These are phyloP conservation scores for Phaonia tiefii DNA, from an alignment of 2,888 invertebrate species.

Conservation along the genomic window DNA sequence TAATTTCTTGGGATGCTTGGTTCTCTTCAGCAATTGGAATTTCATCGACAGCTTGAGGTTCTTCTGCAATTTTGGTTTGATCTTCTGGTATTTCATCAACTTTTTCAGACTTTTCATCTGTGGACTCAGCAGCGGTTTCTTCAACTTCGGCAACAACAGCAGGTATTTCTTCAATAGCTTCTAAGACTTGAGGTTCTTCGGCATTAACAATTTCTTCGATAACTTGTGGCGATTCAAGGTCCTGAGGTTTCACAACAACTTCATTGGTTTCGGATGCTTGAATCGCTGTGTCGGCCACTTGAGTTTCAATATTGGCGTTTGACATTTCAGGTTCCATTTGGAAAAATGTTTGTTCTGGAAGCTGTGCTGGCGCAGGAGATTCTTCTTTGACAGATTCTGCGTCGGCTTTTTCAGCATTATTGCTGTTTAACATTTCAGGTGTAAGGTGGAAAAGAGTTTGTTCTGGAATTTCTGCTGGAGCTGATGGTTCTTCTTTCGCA, in stretches of 20 bases:
- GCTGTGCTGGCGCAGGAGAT: too few species aligned
- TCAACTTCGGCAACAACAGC: conserved; percentile 10
- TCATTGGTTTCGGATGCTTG: conserved; percentile 73
- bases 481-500: conserved; percentile 21
- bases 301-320: conserved; percentile 50
- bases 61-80: conserved; percentile 40
- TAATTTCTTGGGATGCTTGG: conserved; percentile 8
- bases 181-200: conserved; percentile 42
- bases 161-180: conserved; percentile 50
- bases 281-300: conserved; percentile 47
- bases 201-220: conserved; percentile 29
- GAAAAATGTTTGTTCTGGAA: conserved; percentile 53
- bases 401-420: conserved; percentile 59
- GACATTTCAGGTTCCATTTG: conserved; percentile 45
- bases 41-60: conserved; percentile 38
- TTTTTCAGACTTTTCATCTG: conserved; percentile 6
- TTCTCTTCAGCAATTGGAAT: neutral
- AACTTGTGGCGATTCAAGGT: conserved; percentile 26
- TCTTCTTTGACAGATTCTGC: conserved; percentile 39
- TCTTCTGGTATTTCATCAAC: conserved; percentile 33
- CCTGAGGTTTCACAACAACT: conserved; percentile 69
- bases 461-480: conserved; percentile 13
- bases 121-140: conserved; percentile 21
- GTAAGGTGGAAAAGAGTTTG: conserved; percentile 51
- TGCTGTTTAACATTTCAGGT: conserved; percentile 52